Evolutionary conservation across 1,140 invertebrate genomes (phyloP), one percentile per base, ranked within the genome.

Genomic region (Drosophila equinoxialis): DNA sequence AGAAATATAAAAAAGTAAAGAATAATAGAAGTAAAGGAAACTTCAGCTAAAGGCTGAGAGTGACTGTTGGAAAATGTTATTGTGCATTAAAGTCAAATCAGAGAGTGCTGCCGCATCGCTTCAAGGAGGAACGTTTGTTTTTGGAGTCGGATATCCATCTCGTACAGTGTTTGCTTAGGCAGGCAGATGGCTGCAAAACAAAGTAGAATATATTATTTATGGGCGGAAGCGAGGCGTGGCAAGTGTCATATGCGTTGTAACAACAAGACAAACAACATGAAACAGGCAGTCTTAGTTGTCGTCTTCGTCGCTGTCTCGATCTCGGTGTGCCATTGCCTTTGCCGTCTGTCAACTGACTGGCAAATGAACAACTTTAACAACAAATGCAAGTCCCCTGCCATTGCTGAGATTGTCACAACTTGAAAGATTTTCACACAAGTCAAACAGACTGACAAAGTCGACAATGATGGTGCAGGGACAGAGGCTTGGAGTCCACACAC

Each of bases 151-250:
- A 33, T 42, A 39, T 73, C 42, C 45, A 26, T 35, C 59, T 68
- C 45, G 11, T 7, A 76, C 33, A 68, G 51, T 81, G 81, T 77
- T 80, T 80, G 77, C 68, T 68, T 81, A 85, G 79, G 14, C 17
- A 51, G 45, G 45, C 45, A 51, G 72, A 76, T 30, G 30, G 30
- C 30, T 74, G 70, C 71, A 84, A 84, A 87, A 83, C 84, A 89
- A 89, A 87, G 84, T 89, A 85, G 84, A 89, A 87, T 87, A 74
- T 87, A 89, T 87, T 87, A 87, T 87, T 87, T 87, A 87, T 89
- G 77, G 77, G 79, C 74, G 66, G 74, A 74, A 79, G 84, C 71
- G 74, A 82, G 84, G 73, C 65, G 76, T 79, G 60, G 51, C 63
- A 65, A 78, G 84, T 84, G 84, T 89, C 84, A 87, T 87, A 87